Evolutionary conservation across 2,113 vertebrate genomes (phyloP), one percentile per base, ranked within the genome.

Genomic region (Pycnonotus jocosus): DNA sequence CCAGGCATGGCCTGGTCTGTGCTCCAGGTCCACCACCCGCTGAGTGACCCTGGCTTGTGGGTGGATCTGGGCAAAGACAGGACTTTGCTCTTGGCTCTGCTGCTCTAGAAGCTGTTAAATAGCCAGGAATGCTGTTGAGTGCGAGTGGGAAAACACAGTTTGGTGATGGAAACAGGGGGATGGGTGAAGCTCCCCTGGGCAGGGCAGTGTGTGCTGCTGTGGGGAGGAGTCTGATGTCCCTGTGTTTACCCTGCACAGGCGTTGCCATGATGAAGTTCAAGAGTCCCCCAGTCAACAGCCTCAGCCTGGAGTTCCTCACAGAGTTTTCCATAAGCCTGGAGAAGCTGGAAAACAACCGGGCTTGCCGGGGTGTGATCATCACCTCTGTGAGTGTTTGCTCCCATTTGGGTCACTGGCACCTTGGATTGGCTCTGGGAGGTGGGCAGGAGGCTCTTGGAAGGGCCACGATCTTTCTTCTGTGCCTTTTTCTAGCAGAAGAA

Each of bases 251-350:
- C 13, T 57, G 42, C 33, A 22, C 66, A 99, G 99, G 99, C 0
- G 79, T 99, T 2, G 99, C 99, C 1, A 96, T 96, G 23, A 93
- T 99, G 98, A 98, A 92, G 71, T 81, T 99, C 76, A 98, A 98
- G 97, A 99, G 92, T 60, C 99, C 98, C 11, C 99, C 99, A 0
- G 99, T 99, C 71, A 99, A 99, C 98, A 98, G 98, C 95, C 97
- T 99, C 31, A 99, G 98, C 93, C 90, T 99, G 91, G 99, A 99
- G 60, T 96, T 99, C 71, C 98, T 99, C 72, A 99, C 99, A 0
- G 99, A 99, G 96, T 85, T 99, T 13, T 88, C 93, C 90, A 99
- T 99, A 83, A 88, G 78, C 72, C 62, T 99, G 89, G 99, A 99
- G 96, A 99, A 99, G 93, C 98, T 99, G 90, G 99, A 99, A 96